Base-by-base conservation (phyloP, 2,113 vertebrate species). In the Gracilinanus agilis region DNA sequence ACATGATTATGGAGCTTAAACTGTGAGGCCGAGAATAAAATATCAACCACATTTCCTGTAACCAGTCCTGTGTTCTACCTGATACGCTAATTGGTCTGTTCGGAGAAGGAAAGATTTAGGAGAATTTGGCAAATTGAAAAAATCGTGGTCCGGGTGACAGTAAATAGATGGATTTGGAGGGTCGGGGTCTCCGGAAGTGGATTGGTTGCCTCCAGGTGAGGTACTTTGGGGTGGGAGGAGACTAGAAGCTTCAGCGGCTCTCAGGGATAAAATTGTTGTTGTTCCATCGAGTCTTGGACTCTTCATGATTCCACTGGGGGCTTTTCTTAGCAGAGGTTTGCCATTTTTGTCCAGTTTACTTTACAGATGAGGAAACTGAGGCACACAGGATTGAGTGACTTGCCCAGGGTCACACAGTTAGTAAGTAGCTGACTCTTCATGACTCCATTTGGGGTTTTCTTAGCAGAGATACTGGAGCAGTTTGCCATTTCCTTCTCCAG, bases 91-190 rank as follows among this genome's bases (percentile, higher is more conserved):
- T 55, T 54, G 95, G 67, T 94, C 93, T 0, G 0, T 75, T 92
- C 0, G 2, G 25, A 93, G 92, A 96, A 55, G 91, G 91, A 96
- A 95, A 90, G 96, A 25, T 24, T 96, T 97, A 94, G 94, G 90
- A 90, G 58, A 94, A 94, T 93, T 25, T 93, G 94, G 56, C 0
- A 23, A 92, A 95, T 94, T 83, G 75, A 94, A 96, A 95, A 91
- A 97, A 40, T 2, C 10, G 16, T 53, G 89, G 91, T 53, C 91
- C 94, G 92, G 94, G 91, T 97, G 44, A 91, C 91, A 67, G 90
- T 90, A 61, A 95, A 94, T 56, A 55, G 83, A 40, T 34, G 54
- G 91, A 89, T 96, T 92, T 91, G 44, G 94, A 53, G 44, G 95
- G 12, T 21, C 67, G 92, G 94, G 96, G 23, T 0, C 94, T 96